phyloP scores from a whole-genome alignment of 2,797 vertebrate species.

The Gobionotothen gibberifrons region DNA sequence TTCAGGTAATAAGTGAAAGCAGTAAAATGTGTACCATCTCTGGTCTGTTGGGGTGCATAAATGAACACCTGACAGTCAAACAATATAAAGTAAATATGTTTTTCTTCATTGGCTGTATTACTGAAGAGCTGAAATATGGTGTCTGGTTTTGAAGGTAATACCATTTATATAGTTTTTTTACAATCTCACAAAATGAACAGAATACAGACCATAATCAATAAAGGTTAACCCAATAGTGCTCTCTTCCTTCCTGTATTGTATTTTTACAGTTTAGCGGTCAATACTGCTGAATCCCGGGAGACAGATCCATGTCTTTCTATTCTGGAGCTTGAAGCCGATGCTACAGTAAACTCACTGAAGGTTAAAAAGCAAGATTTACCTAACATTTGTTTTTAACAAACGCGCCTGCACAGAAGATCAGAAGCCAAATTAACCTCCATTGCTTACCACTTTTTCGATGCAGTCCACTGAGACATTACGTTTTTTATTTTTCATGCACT shows the following conservation, averaged over 20 bases:
- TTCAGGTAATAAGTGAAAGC: neutral
- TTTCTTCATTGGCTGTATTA: neutral
- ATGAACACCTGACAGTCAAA: neutral
- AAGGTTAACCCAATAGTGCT: constrained; percentile 11
- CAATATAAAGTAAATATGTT: neutral
- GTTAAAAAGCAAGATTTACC: constrained; percentile 5
- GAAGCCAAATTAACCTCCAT: constrained; percentile 24
- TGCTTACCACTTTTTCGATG: constrained; percentile 6
- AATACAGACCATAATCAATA: constrained; percentile 17
- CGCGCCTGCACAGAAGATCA: constrained; percentile 1
- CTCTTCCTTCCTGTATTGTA: constrained; percentile 17
- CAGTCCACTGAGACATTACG: neutral
- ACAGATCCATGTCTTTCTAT: constrained; percentile 12
- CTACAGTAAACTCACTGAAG: neutral
- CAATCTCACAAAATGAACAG: neutral
- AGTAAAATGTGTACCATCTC: neutral
- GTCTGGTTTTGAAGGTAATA: neutral
- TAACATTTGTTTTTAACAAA: constrained; percentile 32
- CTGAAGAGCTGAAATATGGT: neutral
- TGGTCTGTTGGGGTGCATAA: neutral
- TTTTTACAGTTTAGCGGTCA: constrained; percentile 39
- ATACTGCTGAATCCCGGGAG: constrained; percentile 5
- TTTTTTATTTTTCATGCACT: constrained; percentile 9
- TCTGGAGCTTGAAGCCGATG: constrained; percentile 2
- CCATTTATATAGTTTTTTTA: neutral